phyloP scores from a whole-genome alignment of 2,888 invertebrate genomes.

The Seira musarum region DNA sequence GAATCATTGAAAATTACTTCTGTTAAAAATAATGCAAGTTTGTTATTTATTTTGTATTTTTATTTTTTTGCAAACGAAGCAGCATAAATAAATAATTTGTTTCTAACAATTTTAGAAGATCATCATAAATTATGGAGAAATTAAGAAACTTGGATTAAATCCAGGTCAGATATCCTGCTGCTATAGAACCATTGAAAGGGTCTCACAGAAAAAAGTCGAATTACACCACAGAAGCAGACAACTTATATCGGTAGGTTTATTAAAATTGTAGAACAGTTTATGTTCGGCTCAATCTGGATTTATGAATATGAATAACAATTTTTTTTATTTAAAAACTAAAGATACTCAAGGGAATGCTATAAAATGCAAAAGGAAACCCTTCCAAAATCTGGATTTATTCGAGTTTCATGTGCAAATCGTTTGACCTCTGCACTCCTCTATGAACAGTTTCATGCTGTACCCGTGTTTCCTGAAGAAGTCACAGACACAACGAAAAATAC shows the following conservation, averaged over 20 bases:
- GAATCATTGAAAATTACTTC: too few relatives aligned
- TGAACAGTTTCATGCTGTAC: slow-evolving; percentile 49
- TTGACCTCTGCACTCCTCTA: slow-evolving; percentile 1
- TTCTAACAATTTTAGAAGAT: slow-evolving; percentile 52
- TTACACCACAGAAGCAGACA: slow-evolving; percentile 47
- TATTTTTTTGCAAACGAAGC: too few relatives aligned
- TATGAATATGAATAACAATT: too few relatives aligned
- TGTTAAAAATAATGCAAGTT: too few relatives aligned
- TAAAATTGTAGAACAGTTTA: too few relatives aligned
- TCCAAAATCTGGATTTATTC: slow-evolving; percentile 45
- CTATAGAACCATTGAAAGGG: slow-evolving; percentile 50
- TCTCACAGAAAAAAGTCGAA: slow-evolving; percentile 32
- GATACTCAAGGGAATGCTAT: slow-evolving; percentile 49
- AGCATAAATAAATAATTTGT: too few relatives aligned
- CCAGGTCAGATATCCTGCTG: slow-evolving; percentile 55
- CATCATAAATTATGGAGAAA: slow-evolving; percentile 42
- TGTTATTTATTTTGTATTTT: too few relatives aligned
- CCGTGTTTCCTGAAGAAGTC: not conserved
- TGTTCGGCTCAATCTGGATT: too few relatives aligned
- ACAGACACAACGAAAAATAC: not conserved
- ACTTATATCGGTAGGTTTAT: slow-evolving; percentile 35
- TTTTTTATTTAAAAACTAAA: too few relatives aligned
- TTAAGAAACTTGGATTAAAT: slow-evolving; percentile 28
- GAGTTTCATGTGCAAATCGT: slow-evolving; percentile 32
- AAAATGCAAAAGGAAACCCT: slow-evolving; percentile 38